Conservation (phyloP, 1,140 invertebrate genomes). For the Penaeus japonicus region DNA sequence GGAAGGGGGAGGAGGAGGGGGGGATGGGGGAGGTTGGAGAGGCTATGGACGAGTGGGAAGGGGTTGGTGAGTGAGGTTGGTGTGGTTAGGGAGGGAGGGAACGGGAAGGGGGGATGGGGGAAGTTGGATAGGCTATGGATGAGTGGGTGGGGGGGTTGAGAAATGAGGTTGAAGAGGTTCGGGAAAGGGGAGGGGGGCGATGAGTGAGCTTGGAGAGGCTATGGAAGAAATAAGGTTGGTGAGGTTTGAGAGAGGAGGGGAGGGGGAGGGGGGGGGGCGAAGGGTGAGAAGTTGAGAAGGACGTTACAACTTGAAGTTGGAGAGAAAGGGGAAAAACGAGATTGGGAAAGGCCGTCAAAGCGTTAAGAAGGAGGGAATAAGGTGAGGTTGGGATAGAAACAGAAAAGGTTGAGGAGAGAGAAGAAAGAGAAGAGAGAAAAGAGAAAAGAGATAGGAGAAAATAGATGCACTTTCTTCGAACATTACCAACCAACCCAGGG, state of each 20-base stretch:
- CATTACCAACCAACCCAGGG: too few species aligned
- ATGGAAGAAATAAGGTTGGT: not conserved
- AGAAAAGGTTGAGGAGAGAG: too few species aligned
- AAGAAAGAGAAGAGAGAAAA: not conserved
- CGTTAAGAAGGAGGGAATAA: too few species aligned
- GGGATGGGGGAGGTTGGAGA: not conserved
- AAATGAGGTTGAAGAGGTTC: not conserved
- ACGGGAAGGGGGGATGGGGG: not conserved
- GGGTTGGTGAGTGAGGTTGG: not conserved
- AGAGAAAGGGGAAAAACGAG: not conserved
- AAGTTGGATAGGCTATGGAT: not conserved
- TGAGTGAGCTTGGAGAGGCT: not conserved
- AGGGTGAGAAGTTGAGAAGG: not conserved
- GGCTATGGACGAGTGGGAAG: not conserved
- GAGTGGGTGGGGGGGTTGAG: not conserved
- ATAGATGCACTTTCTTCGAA: too few species aligned
- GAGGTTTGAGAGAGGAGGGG: too few species aligned
- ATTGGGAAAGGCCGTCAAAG: too few species aligned
- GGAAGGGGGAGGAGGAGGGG: not conserved
- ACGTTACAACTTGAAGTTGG: too few species aligned
- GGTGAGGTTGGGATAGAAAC: not conserved
- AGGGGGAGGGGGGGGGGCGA: not conserved
- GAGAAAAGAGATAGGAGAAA: not conserved
- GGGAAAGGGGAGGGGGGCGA: not conserved
- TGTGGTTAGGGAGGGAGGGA: not conserved